These are phyloP conservation scores for Drosophila demipolita DNA, from an alignment of 2,888 invertebrate genomes.

Conservation along the genomic window DNA sequence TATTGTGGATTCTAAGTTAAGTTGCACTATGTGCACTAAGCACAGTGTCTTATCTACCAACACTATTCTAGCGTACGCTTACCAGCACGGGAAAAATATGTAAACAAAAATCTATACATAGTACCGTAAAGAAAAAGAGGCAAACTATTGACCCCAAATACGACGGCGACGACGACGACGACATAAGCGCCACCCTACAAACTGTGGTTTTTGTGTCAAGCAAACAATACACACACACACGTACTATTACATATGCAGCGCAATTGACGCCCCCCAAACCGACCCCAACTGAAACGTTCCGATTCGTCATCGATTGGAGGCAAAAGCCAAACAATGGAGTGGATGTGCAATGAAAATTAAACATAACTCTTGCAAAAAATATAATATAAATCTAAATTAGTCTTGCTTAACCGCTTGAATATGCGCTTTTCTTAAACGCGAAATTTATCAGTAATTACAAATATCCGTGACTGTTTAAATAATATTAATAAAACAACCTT, in stretches of 20 bases:
- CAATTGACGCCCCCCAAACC: slow-evolving; percentile 70
- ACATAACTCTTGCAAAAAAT: slow-evolving; percentile 35
- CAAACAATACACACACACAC: slow-evolving; percentile 41
- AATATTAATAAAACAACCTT: slow-evolving; percentile 53
- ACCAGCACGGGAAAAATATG: slow-evolving; percentile 71
- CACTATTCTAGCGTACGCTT: slow-evolving; percentile 32
- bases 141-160: slow-evolving; percentile 74
- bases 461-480: slow-evolving; percentile 21
- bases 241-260: slow-evolving; percentile 41
- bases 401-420: slow-evolving; percentile 42
- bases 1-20: slow-evolving; percentile 1
- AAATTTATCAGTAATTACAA: slow-evolving; percentile 24
- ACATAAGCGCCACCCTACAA: slow-evolving; percentile 60
- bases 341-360: slow-evolving; percentile 66
- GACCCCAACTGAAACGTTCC: slow-evolving; percentile 53
- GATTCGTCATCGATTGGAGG: slow-evolving; percentile 83
- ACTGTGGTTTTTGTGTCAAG: slow-evolving; percentile 62
- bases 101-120: slow-evolving; percentile 73
- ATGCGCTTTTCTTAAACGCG: slow-evolving; percentile 61
- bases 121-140: slow-evolving; percentile 43
- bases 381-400: slow-evolving; percentile 41
- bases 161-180: slow-evolving; percentile 37
- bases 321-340: slow-evolving; percentile 71
- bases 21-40: not conserved
- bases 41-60: not conserved